A percentile compares a stretch with the other conserved stretches of the same genome.
Evolutionary conservation across 2,888 invertebrate genomes (phyloP).

Genomic region (Lasioglossum calceatum): DNA sequence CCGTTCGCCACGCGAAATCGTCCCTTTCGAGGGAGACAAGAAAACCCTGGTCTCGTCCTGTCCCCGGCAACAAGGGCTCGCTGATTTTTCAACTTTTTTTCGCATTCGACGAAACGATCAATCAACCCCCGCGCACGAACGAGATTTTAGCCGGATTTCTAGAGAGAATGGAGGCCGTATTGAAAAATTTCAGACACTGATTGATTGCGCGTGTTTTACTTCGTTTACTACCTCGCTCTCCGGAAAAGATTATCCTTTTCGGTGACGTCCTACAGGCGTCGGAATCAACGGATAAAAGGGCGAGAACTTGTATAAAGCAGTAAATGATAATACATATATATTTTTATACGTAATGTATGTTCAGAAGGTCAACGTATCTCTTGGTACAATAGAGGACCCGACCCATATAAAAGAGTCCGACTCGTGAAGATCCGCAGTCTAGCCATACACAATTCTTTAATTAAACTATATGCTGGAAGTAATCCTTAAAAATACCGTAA

Average conservation of each 20-base stretch:
- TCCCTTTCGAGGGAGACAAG: background rate
- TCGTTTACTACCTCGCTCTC: slow-evolving; percentile 10
- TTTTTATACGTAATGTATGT: background rate
- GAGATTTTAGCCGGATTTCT: slow-evolving; percentile 5
- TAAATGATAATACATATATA: background rate
- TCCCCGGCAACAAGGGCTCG: background rate
- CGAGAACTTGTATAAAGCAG: background rate
- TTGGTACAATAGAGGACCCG: background rate
- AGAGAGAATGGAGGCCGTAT: slow-evolving; percentile 3
- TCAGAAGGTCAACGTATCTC: background rate
- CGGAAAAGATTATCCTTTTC: slow-evolving; percentile 9
- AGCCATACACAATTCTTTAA: too few relatives aligned
- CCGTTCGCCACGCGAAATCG: background rate
- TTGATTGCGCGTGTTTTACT: background rate
- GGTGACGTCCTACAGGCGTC: background rate
- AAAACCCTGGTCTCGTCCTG: background rate
- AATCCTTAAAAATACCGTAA: too few relatives aligned
- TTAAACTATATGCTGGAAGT: too few relatives aligned
- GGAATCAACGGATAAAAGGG: background rate
- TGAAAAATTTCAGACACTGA: slow-evolving; percentile 10
- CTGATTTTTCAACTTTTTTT: background rate
- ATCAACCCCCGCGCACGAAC: background rate
- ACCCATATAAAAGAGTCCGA: too few relatives aligned
- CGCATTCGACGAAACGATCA: slow-evolving; percentile 10
- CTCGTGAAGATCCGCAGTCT: too few relatives aligned